These are phyloP conservation scores for Microcebus tavaratra DNA, from an alignment of 2,113 vertebrate species.

Conservation along the genomic window DNA sequence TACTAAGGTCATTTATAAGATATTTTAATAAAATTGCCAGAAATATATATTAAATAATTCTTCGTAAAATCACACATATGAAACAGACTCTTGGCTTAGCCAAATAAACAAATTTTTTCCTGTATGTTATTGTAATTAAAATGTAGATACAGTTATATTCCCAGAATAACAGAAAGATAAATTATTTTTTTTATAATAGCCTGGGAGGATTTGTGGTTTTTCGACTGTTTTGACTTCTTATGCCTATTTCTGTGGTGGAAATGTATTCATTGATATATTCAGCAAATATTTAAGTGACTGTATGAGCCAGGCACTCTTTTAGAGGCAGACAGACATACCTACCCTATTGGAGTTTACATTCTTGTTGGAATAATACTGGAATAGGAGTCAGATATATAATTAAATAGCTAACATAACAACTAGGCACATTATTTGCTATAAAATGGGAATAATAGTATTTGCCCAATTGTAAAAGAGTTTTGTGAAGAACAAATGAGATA, in stretches of 20 bases:
- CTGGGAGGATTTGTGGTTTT: background rate
- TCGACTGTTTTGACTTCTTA: background rate
- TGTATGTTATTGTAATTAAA: background rate
- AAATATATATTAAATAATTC: background rate
- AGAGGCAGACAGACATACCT: background rate
- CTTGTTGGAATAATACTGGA: background rate
- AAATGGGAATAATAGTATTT: slow-evolving; percentile 11
- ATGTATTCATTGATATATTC: background rate
- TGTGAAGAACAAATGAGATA: background rate
- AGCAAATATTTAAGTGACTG: background rate
- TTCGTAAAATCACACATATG: background rate
- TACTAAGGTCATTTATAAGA: background rate
- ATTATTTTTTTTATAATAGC: background rate
- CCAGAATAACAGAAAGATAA: background rate
- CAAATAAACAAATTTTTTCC: background rate
- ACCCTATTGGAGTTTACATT: background rate
- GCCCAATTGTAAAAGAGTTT: background rate
- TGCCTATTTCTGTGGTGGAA: background rate
- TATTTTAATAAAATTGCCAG: slow-evolving; percentile 5
- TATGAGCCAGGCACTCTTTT: slow-evolving; percentile 47
- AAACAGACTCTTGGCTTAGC: slow-evolving; percentile 12
- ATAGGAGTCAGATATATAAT: background rate
- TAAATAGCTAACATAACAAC: background rate
- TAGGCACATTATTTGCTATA: background rate
- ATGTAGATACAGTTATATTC: background rate